Conservation (phyloP, 1,140 invertebrate species). For the Calosoma granatense region DNA sequence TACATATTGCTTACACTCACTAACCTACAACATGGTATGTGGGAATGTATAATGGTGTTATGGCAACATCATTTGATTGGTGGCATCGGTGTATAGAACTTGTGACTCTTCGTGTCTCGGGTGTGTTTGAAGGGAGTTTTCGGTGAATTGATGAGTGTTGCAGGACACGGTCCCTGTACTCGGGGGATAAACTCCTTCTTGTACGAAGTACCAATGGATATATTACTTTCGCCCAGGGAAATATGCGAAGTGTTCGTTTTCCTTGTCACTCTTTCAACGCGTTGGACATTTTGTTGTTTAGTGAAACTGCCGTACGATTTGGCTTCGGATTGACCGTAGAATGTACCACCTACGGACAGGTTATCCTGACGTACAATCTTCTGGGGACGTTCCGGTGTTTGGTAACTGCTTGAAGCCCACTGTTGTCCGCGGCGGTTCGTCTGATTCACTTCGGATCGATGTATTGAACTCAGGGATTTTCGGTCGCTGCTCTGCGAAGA, state of each 20-base stretch:
- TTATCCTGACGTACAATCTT: slow-evolving; percentile 49
- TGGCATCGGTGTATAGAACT: slow-evolving; percentile 59
- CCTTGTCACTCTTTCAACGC: slow-evolving; percentile 42
- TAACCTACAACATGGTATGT: neutral
- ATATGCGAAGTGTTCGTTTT: slow-evolving; percentile 61
- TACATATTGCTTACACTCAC: neutral
- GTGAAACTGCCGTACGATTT: slow-evolving; percentile 57
- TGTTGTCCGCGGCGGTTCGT: slow-evolving; percentile 33
- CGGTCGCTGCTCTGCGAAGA: slow-evolving; percentile 56
- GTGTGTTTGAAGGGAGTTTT: slow-evolving; percentile 69
- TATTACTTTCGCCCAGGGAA: slow-evolving; percentile 50
- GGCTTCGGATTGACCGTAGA: slow-evolving; percentile 55
- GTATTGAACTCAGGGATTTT: slow-evolving; percentile 64
- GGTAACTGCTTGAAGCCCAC: slow-evolving; percentile 35
- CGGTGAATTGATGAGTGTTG: slow-evolving; percentile 59
- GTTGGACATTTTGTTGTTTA: slow-evolving; percentile 38
- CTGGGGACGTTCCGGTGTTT: slow-evolving; percentile 40
- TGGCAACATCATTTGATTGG: slow-evolving; percentile 7
- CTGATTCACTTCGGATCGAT: slow-evolving; percentile 44
- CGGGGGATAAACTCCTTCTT: slow-evolving; percentile 62
- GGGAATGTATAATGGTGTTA: neutral
- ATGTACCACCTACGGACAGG: slow-evolving; percentile 54
- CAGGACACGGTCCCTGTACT: slow-evolving; percentile 65
- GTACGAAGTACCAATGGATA: slow-evolving; percentile 50
- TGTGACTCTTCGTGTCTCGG: slow-evolving; percentile 68